Evolutionary conservation across 2,797 vertebrate species (phyloP), one percentile per base, ranked within the genome.

Genomic region (Pseudotriccus pelzelni): DNA sequence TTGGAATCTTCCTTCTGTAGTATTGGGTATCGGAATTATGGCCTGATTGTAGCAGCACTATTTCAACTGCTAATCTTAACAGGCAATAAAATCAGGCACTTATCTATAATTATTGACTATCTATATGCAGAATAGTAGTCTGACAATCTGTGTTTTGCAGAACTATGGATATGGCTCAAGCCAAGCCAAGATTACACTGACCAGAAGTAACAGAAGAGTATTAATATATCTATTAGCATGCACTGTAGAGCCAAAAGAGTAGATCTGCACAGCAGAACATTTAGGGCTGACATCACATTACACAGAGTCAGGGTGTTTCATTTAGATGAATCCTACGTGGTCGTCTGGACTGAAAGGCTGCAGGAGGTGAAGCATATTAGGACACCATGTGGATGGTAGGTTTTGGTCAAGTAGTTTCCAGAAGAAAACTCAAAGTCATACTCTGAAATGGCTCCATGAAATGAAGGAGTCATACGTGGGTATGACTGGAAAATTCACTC

Each of bases 371-470:
- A 52, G 10, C 0, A 2, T 36, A 43, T 46, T 20, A 47, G 9
- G 4, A 72, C 5, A 30, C 2, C 1, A 4, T 36, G 14, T 6
- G 7, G 14, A 12, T 24, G 8, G 25, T 1, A 53, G 20, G 2
- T 17, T 68, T 72, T 72, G 20, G 7, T 67, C 52, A 75, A 60
- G 17, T 6, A 34, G 46, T 79, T 68, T 63, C 39, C 10, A 63
- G 53, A 49, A 84, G n/a, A 58, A 67, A 59, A 17, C 3, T 21
- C 25, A 28, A 41, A 22, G 3, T n/a, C 12, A 13, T 27, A 10
- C 3, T 56, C 44, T 46, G 14, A 64, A 80, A 60, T 9, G 16
- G 12, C 15, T 73, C 23, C 30, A 19, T 73, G 12, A 80, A 64
- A 60, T 21, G 10, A 43, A 30, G 5, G 27, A 34, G 3, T 36